Evolutionary conservation across 2,888 invertebrate species (phyloP), one percentile per base, ranked within the genome.

Genomic region (Blastobasis adustella): DNA sequence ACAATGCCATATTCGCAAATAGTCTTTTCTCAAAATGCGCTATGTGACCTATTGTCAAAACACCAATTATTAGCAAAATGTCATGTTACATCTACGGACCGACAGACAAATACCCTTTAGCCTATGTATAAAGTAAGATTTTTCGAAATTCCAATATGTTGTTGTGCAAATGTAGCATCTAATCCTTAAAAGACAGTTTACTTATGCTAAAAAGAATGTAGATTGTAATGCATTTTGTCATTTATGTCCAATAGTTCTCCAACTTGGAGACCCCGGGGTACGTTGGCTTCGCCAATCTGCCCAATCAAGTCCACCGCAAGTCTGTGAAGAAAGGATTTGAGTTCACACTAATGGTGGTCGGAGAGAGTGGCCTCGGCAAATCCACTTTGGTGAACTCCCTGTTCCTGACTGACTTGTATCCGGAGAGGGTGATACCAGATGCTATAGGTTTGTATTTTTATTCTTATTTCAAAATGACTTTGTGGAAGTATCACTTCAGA

Each of bases 311-410:
- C 37, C 98, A 98, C 79, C 90, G 98, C 58, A 98, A 98, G 82
- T 98, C 97, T 0, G 98, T 98, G 50, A 98, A 98, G 82, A 98
- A 98, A 76, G 98, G 98, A 36, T 98, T 98, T 76, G 98, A 98
- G 84, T 98, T 98, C 77, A 98, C 98, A 0, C 87, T 98, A 8
- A 98, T 98, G 98, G 98, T 98, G 51, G 98, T 96, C 6, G 96
- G 97, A 42, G 95, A 96, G 70, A 94, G 94, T 62, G 97, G 98
- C 0, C 88, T 98, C 43, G 98, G 98, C 41, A 98, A 98, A 87
- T 98, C 98, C 0, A 98, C 98, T 0, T 89, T 98, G 47, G 97
- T 98, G 49, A 98, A 98, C 82, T 97, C 97, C 56, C 89, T 98
- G 52, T 98, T 98, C 79, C 89, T 98, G 54, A 98, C 97, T 44